Base-by-base conservation (phyloP, 2,888 invertebrate genomes). In the Himalopsyche kuldschensis region DNA sequence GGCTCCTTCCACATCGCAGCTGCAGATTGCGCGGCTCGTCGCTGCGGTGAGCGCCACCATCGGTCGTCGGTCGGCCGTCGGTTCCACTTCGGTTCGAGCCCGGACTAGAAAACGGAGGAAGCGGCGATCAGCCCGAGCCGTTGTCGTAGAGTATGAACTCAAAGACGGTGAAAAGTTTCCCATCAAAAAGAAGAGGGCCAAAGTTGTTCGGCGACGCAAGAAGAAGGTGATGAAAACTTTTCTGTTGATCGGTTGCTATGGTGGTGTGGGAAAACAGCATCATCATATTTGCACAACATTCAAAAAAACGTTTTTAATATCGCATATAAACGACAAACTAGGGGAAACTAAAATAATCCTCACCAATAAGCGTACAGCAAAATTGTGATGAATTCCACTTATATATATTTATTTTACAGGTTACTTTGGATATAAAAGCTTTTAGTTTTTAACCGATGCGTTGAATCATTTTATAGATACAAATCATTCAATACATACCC, bases 71-170 rank as follows among this genome's bases (percentile, higher is more conserved):
- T 4, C 85, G 87, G 4, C 87, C 87, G n/a, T 85, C 86, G 10
- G 79, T 82, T 85, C 84, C 78, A 85, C 87, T 77, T 85, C 87
- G 10, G 27, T 32, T 8, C 80, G 81, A 30, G 46, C 32, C 20
- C 55, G 78, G 11, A 81, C 77, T 82, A 89, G 89, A 84, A 90
- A 89, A 86, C 88, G 90, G 82, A 87, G 88, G 6, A 87, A 87
- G 48, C 89, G 89, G 77, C 90, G 91, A 84, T 90, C 90, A 85
- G 91, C 92, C 84, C 92, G 92, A 87, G 94, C 94, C 85, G 94
- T 94, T 81, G 93, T 94, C 5, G 92, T 94, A n/a, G 94, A 94
- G 86, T 95, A 94, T 88, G 94, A 94, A 88, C 89, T 94, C 4
- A 92, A 94, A 87, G 92, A 93, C 80, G 93, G 94, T 86, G 93